Base-by-base conservation (phyloP, 2,888 invertebrate species). In the Cheilosia vulpina region DNA sequence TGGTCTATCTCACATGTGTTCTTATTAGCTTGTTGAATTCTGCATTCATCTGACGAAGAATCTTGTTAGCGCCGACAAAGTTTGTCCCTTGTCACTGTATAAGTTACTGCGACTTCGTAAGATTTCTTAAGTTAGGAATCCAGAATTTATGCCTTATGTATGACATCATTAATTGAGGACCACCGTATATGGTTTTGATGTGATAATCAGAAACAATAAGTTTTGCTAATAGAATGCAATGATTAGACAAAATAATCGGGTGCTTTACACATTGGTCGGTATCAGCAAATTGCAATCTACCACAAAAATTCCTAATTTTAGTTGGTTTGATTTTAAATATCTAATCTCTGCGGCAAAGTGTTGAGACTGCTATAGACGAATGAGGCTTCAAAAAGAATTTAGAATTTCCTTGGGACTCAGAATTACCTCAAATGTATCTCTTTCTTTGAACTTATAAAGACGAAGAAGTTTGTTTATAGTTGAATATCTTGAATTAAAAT, bases 221-320 rank as follows among this genome's bases (percentile, higher is more conserved):
- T 52, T 60, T 60, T 27, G 71, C 13, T 15, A n/a, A n/a, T n/a
- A 78, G 31, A 7, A 66, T 63, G 62, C 76, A 75, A 34, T 50
- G 11, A 45, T 76, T 76, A 1, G 69, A 47, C 11, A 75, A 27
- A 34, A 79, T 50, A 60, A 87, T 76, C 1, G 73, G 77, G 21
- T 81, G 17, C 21, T 68, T 76, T 38, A 24, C 47, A n/a, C 38
- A 11, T 21, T 53, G 34, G n/a, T 65, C 52, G 15, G 76, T 52
- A 15, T 71, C 58, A 15, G 80, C 62, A 45, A 72, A 62, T 17
- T 31, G 27, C n/a, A 84, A 1, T 38, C 82, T 24, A 1, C 85
- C 85, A 21, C 87, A 19, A 21, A 65, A 24, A 21, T 19, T 50
- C 4, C 17, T 31, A 2, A 52, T 52, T 43, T 52, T 72, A 50